phyloP scores from a whole-genome alignment of 2,113 vertebrate species.

The Dasypus novemcinctus region DNA sequence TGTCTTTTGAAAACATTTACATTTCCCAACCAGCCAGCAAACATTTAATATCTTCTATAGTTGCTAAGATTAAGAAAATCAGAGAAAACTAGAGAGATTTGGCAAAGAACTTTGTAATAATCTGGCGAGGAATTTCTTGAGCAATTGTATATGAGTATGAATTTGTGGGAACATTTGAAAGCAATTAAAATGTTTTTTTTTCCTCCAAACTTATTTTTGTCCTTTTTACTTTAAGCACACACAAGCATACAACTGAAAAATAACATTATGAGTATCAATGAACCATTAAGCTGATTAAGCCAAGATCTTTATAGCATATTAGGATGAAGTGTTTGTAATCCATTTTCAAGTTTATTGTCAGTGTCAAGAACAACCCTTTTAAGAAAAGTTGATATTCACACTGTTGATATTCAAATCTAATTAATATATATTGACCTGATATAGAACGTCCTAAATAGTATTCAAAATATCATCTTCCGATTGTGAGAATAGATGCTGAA shows the following conservation, averaged over 20 bases:
- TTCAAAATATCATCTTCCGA: slow-evolving; percentile 19
- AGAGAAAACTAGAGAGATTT: slow-evolving; percentile 38
- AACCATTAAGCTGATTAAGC: background rate
- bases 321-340: background rate
- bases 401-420: background rate
- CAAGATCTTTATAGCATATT: background rate
- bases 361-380: background rate
- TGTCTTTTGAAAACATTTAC: slow-evolving; percentile 34
- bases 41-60: background rate
- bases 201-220: slow-evolving; percentile 37
- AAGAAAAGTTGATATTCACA: background rate
- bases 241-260: slow-evolving; percentile 45
- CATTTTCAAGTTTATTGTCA: background rate
- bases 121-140: slow-evolving; percentile 43
- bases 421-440: slow-evolving; percentile 10
- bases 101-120: slow-evolving; percentile 23
- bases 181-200: slow-evolving; percentile 53
- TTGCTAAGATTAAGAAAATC: slow-evolving; percentile 51
- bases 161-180: slow-evolving; percentile 69
- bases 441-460: background rate
- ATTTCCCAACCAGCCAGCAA: slow-evolving; percentile 3
- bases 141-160: slow-evolving; percentile 20
- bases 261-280: background rate
- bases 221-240: slow-evolving; percentile 47
- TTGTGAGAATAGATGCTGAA: background rate